Evolutionary conservation across 2,113 vertebrate genomes (phyloP), one percentile per base, ranked within the genome.

Genomic region (Strix aluco): DNA sequence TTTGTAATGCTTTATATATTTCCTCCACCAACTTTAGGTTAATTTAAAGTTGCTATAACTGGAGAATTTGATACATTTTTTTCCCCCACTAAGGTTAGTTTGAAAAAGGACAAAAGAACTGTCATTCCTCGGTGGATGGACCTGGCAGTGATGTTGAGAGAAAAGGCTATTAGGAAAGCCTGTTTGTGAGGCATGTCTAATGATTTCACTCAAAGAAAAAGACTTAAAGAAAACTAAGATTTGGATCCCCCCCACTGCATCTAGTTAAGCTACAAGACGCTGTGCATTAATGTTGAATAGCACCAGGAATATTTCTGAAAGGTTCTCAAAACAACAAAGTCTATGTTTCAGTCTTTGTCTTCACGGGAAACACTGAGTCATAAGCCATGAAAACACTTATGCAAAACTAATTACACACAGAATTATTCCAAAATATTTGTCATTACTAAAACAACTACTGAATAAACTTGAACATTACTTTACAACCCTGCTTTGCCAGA

Each of bases 281-380:
- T 46, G 25, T 49, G 66, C 34, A 67, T 49, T 84, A 11, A 86
- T 55, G 63, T 11, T 67, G 36, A 77, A 61, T 13, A 81, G 59
- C 73, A 84, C 40, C 49, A 91, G 74, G 32, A 72, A n/a, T 70
- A 88, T 88, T 91, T 90, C 74, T 57, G 78, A 89, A 89, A 89
- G 81, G 66, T 94, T 94, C 70, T 90, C 93, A 63, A 91, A 94
- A 94, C 59, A 92, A 75, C 54, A 54, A 86, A 91, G 74, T 61
- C 57, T 57, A 58, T 55, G 59, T 59, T 87, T 91, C 52, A 44
- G 7, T 61, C 81, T 67, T 75, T 62, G 58, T 84, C 87, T 91
- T 85, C 69, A 59, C 4, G 10, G 91, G 87, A 92, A 92, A 89
- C 57, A 44, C 61, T 78, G 87, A 94, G 57, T 92, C 92, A 88